phyloP scores from a whole-genome alignment of 2,888 invertebrate species.

The Ceramica pisi region DNA sequence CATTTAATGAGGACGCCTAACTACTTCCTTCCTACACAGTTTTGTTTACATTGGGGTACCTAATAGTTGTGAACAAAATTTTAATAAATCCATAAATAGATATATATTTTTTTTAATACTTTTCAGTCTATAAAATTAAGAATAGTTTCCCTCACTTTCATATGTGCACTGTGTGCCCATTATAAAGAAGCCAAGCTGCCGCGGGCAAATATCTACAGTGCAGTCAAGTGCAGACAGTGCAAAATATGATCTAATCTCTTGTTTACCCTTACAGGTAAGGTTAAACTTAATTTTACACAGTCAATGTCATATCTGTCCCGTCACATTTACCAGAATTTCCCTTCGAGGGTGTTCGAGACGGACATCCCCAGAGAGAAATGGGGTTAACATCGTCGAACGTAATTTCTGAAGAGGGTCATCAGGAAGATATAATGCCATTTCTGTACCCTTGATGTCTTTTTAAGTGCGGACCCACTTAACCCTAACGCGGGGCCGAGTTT shows the following conservation, averaged over 20 bases:
- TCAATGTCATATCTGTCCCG: constrained; percentile 69
- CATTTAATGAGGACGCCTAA: no score
- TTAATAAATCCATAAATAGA: no score
- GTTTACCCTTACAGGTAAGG: constrained; percentile 32
- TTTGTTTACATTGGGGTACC: no score
- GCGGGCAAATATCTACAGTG: not conserved
- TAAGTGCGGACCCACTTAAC: constrained; percentile 89
- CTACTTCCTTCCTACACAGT: no score
- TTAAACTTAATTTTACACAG: constrained; percentile 60
- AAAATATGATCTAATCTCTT: constrained; percentile 13
- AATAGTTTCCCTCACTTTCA: no score
- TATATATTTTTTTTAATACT: no score
- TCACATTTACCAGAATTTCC: constrained; percentile 66
- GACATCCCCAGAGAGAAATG: constrained; percentile 77
- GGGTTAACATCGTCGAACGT: constrained; percentile 83
- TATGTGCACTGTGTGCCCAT: no score
- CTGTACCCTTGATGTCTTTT: constrained; percentile 90
- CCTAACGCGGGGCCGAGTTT: constrained; percentile 81
- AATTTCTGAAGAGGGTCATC: constrained; percentile 88
- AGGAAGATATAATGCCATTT: constrained; percentile 89
- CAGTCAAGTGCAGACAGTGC: not conserved
- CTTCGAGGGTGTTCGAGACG: constrained; percentile 67
- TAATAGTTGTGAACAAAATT: no score
- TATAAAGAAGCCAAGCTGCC: not conserved
- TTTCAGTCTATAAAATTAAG: no score